These are phyloP conservation scores for Monopis laevigella DNA, from an alignment of 2,888 invertebrate genomes.

Conservation along the genomic window DNA sequence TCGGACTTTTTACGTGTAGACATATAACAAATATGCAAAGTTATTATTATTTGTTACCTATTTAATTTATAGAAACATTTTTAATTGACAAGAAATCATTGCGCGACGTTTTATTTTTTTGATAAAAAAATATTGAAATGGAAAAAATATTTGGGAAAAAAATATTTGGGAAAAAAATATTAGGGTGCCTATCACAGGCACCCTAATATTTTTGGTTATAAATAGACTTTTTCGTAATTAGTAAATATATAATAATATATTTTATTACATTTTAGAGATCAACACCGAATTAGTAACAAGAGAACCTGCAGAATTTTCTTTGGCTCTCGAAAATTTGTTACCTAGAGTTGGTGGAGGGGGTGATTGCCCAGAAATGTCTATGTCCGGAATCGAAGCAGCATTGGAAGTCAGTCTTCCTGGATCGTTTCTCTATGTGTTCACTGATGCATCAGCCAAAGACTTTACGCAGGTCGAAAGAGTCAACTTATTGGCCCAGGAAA, in stretches of 20 bases:
- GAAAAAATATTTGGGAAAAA: too few relatives aligned
- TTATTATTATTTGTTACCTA: too few relatives aligned
- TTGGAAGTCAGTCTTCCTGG: conserved; percentile 29
- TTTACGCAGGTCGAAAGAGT: conserved; percentile 22
- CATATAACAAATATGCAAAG: too few relatives aligned
- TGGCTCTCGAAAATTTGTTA: conserved; percentile 19
- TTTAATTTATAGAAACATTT: too few relatives aligned
- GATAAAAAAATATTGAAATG: too few relatives aligned
- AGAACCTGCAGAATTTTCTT: conserved; percentile 27
- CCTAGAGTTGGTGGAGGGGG: conserved; percentile 24
- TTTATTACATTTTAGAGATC: conserved; percentile 23
- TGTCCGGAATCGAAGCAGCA: conserved; percentile 36
- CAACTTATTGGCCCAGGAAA: conserved; percentile 29
- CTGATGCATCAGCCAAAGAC: conserved; percentile 43
- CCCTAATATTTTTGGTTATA: too few relatives aligned
- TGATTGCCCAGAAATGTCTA: conserved; percentile 37
- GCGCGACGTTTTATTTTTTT: too few relatives aligned
- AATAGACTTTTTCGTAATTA: background rate
- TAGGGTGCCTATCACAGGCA: too few relatives aligned
- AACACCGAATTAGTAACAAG: conserved; percentile 25
- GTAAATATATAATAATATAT: background rate
- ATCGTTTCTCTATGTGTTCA: conserved; percentile 43
- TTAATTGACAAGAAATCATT: too few relatives aligned
- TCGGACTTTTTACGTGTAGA: too few relatives aligned
- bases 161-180: too few relatives aligned